Evolutionary conservation across 1,140 invertebrate genomes (phyloP).

Genomic region (Drosophila kurseongensis): DNA sequence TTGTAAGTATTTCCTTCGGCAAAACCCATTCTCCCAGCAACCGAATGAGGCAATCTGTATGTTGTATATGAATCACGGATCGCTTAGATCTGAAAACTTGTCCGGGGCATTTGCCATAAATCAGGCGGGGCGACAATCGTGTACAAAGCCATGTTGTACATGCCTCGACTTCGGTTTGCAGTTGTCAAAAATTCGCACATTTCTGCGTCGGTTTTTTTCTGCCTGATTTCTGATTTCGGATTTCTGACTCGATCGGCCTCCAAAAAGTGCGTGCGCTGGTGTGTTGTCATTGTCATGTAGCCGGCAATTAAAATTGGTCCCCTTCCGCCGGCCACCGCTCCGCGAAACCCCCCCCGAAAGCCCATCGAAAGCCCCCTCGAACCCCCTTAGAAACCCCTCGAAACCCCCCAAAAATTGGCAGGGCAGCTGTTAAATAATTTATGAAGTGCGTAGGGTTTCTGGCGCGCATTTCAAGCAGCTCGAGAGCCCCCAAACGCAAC

Average conservation of each 20-base stretch:
- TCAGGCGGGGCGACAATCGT: constrained; percentile 38
- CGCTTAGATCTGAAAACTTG: constrained; percentile 35
- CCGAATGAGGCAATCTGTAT: constrained; percentile 47
- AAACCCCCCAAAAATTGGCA: constrained; percentile 29
- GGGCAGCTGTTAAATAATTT: constrained; percentile 76
- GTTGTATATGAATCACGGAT: constrained; percentile 38
- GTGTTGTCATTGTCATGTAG: constrained; percentile 65
- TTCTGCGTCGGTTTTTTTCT: constrained; percentile 20
- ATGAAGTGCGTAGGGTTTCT: constrained; percentile 77
- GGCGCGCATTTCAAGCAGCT: constrained; percentile 73
- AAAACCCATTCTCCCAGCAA: constrained; percentile 7
- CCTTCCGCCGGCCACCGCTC: constrained; percentile 19
- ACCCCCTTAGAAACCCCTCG: neutral
- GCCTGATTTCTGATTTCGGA: constrained; percentile 3
- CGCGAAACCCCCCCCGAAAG: neutral
- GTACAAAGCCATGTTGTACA: constrained; percentile 58
- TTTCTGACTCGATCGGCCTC: constrained; percentile 20
- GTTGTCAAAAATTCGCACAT: constrained; percentile 80
- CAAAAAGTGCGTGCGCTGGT: constrained; percentile 36
- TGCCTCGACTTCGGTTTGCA: constrained; percentile 60
- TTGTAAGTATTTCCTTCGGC: neutral
- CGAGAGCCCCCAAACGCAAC: constrained; percentile 15
- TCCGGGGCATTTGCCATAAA: constrained; percentile 42
- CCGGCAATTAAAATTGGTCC: constrained; percentile 77
- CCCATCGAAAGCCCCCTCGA: neutral